A percentile compares a stretch with the other conserved stretches of the same genome.
Evolutionary conservation across 2,888 invertebrate genomes (phyloP).

Genomic region (Netelia fuscicornis): DNA sequence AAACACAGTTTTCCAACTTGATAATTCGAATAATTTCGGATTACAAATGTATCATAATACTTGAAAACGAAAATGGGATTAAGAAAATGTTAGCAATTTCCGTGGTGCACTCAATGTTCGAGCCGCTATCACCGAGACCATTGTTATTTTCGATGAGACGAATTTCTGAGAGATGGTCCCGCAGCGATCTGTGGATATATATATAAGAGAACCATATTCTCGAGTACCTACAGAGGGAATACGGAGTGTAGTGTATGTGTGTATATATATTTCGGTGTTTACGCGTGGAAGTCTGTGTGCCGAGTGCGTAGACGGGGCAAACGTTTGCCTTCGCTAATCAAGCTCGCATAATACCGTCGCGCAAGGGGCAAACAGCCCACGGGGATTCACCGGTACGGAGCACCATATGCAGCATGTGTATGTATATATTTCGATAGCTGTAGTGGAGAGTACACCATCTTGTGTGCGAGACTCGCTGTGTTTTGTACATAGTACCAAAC

Average conservation of each 20-base stretch:
- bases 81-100: neutral
- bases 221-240: conserved; percentile 16
- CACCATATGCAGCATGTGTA: conserved; percentile 77
- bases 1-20: too few relatives aligned
- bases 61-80: conserved; percentile 3
- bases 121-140: conserved; percentile 19
- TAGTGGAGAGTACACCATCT: conserved; percentile 52
- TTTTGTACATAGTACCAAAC: conserved; percentile 39
- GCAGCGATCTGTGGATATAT: conserved; percentile 10
- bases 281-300: conserved; percentile 46
- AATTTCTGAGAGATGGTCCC: conserved; percentile 42
- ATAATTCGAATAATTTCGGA: too few relatives aligned
- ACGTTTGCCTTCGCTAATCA: conserved; percentile 85
- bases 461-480: conserved; percentile 39
- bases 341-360: conserved; percentile 83
- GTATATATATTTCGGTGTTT: conserved; percentile 15
- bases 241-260: conserved; percentile 17
- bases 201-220: conserved; percentile 40
- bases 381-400: conserved; percentile 75
- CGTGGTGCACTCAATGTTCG: conserved; percentile 17
- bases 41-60: neutral
- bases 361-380: conserved; percentile 81
- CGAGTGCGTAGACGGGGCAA: conserved; percentile 77
- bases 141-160: conserved; percentile 38
- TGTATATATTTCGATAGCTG: conserved; percentile 65